Percentiles rank a stretch among this genome's conserved stretches.
These are phyloP conservation scores for Orestias chungarensis DNA, from an alignment of 2,797 vertebrate genomes.

Conservation along the genomic window DNA sequence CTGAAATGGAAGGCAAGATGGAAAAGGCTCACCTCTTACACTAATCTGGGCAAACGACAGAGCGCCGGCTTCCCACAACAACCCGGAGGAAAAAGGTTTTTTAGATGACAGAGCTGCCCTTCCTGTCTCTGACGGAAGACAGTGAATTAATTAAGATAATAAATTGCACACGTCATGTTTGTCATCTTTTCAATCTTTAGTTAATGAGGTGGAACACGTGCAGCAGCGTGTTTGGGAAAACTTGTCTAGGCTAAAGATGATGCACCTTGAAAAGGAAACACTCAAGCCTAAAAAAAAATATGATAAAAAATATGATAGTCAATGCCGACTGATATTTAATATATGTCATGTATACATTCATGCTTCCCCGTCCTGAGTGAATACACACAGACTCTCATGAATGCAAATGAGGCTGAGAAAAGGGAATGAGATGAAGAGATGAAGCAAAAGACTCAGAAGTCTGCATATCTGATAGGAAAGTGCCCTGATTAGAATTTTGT, in stretches of 20 bases:
- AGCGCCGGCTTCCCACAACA: constrained; percentile 33
- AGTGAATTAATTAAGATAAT: constrained; percentile 76
- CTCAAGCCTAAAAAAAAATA: constrained; percentile 23
- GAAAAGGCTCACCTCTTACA: constrained; percentile 63
- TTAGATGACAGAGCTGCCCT: constrained; percentile 44
- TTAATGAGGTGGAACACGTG: constrained; percentile 69
- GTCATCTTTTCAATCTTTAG: constrained; percentile 72
- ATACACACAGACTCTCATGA: constrained; percentile 49
- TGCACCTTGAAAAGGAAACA: constrained; percentile 31
- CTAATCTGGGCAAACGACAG: constrained; percentile 66
- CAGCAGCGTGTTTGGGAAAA: constrained; percentile 37
- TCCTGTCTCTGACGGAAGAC: constrained; percentile 60
- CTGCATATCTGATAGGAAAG: constrained; percentile 64
- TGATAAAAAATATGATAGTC: constrained; percentile 28
- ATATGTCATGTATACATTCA: constrained; percentile 67
- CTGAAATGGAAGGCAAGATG: constrained; percentile 67
- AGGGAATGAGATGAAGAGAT: constrained; percentile 23
- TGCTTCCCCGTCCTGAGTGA: constrained; percentile 49
- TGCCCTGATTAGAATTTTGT: constrained; percentile 73
- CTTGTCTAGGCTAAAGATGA: constrained; percentile 30
- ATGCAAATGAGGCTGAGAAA: constrained; percentile 60
- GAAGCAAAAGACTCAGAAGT: constrained; percentile 41
- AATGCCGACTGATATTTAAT: constrained; percentile 59
- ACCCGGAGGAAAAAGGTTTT: constrained; percentile 37
- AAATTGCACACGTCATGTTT: constrained; percentile 73